Evolutionary conservation across 2,797 vertebrate species (phyloP).

Genomic region (Sebastes cheni): DNA sequence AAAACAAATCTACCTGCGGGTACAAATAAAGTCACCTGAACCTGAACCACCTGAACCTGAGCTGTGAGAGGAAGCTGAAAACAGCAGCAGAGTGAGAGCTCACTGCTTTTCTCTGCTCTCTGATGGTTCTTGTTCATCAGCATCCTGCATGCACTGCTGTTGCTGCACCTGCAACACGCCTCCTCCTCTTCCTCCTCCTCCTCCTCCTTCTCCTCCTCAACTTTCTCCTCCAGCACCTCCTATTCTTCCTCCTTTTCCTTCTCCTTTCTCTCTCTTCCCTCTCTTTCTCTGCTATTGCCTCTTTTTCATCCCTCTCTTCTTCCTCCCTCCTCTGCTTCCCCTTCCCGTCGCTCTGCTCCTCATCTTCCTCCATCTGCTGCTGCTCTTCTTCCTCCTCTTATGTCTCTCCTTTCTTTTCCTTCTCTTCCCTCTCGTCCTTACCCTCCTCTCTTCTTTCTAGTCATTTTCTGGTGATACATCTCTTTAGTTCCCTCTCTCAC

Average conservation of each 20-base stretch:
- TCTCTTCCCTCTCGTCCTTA: background rate
- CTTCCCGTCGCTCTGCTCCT: background rate
- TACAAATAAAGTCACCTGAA: no score
- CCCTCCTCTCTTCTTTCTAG: background rate
- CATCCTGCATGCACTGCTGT: conserved; percentile 31
- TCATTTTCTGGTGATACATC: background rate
- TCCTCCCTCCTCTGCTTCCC: background rate
- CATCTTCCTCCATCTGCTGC: background rate
- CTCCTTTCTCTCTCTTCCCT: background rate
- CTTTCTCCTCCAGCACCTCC: background rate
- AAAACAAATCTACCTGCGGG: no score
- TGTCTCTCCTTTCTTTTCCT: background rate
- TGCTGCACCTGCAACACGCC: conserved; percentile 40
- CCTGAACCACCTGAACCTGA: no score
- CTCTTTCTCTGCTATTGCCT: background rate
- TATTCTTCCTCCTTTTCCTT: background rate
- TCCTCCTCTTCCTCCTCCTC: background rate
- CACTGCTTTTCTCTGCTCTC: background rate
- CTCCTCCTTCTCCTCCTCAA: background rate
- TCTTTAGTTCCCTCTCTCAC: background rate
- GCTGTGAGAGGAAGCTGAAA: background rate
- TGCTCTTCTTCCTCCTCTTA: background rate
- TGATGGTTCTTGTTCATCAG: conserved; percentile 17
- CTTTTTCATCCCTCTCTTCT: no score
- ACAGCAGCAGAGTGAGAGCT: conserved; percentile 37